A percentile compares a stretch with the other conserved stretches of the same genome.
Conservation (phyloP, 2,797 vertebrate species). For the Epinephelus awoara region DNA sequence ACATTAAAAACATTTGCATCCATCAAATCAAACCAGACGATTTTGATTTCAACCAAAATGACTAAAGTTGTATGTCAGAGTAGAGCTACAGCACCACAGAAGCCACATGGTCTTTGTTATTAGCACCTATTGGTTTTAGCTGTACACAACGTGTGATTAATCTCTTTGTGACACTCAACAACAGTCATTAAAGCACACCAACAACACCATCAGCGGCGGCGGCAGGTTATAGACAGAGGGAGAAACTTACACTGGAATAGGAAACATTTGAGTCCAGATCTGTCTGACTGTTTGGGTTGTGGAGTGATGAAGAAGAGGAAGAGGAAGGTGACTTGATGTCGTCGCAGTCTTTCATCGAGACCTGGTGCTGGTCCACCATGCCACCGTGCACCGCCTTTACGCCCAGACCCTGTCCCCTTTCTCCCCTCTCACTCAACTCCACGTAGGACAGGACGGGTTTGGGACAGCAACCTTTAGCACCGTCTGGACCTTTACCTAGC, state of each 20-base stretch:
- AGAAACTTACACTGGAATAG: constrained; percentile 97
- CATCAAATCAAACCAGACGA: constrained; percentile 54
- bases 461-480: constrained; percentile 89
- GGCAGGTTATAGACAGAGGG: constrained; percentile 82
- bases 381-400: constrained; percentile 85
- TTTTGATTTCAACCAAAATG: constrained; percentile 27
- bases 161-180: constrained; percentile 71
- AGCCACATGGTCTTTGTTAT: constrained; percentile 61
- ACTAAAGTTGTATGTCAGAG: constrained; percentile 40
- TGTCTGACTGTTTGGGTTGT: constrained; percentile 96
- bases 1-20: constrained; percentile 62
- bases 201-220: constrained; percentile 79
- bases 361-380: constrained; percentile 92
- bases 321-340: constrained; percentile 92
- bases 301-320: constrained; percentile 85
- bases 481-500: constrained; percentile 92
- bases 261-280: constrained; percentile 97
- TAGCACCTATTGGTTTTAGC: constrained; percentile 72
- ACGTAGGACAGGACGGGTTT: constrained; percentile 92
- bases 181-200: constrained; percentile 72
- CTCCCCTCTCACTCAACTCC: constrained; percentile 89
- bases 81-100: constrained; percentile 67
- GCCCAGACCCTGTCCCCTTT: constrained; percentile 89
- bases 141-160: constrained; percentile 65
- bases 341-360: constrained; percentile 94